Evolutionary conservation across 1,140 invertebrate genomes (phyloP).

Genomic region (Pachyrhynchus sulphureomaculatus): DNA sequence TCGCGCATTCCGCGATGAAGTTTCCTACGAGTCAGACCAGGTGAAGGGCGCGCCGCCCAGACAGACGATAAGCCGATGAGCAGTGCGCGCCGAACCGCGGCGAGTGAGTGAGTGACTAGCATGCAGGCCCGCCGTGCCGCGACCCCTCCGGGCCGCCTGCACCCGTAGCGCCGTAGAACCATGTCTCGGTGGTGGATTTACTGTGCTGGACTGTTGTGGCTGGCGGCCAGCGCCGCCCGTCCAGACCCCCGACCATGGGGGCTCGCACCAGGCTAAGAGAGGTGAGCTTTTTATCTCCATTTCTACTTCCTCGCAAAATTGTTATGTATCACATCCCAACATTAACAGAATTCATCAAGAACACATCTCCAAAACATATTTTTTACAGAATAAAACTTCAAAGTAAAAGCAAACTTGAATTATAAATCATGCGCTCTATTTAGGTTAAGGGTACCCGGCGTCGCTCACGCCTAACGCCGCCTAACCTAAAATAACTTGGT

Average conservation of each 20-base stretch:
- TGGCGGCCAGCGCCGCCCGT: constrained; percentile 16
- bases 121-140: constrained; percentile 21
- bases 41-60: constrained; percentile 29
- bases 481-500: too few species aligned
- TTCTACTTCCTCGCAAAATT: too few species aligned
- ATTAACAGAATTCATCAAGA: too few species aligned
- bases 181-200: constrained; percentile 29
- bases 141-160: constrained; percentile 23
- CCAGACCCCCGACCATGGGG: constrained; percentile 14
- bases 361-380: background rate
- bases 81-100: constrained; percentile 21
- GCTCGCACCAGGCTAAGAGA: constrained; percentile 19
- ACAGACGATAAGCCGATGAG: constrained; percentile 4
- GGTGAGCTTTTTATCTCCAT: constrained; percentile 7
- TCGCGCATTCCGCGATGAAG: constrained; percentile 31
- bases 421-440: constrained; percentile 3
- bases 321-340: too few species aligned
- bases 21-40: constrained; percentile 28
- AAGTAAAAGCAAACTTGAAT: too few species aligned
- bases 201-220: constrained; percentile 28
- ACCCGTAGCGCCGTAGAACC: constrained; percentile 11
- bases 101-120: constrained; percentile 8
- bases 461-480: too few species aligned
- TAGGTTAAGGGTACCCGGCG: background rate
- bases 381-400: background rate